Conservation (phyloP, 2,797 vertebrate genomes). For the Phoebastria nigripes region DNA sequence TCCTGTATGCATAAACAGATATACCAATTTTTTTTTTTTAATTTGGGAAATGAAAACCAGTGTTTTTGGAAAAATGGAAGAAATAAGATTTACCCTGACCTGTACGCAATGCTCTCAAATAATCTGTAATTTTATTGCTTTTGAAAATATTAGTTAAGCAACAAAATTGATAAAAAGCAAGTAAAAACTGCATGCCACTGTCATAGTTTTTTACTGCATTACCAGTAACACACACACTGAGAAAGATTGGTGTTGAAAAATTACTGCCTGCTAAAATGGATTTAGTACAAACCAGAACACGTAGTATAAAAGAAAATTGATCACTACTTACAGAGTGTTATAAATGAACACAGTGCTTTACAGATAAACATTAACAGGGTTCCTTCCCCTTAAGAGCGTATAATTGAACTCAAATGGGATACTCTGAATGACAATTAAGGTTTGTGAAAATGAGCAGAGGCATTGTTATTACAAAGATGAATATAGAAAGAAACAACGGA, state of each 20-base stretch:
- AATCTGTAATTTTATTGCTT: not conserved
- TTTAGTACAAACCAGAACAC: slow-evolving; percentile 29
- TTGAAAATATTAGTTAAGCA: slow-evolving; percentile 33
- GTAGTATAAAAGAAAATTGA: slow-evolving; percentile 51
- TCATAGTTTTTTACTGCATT: slow-evolving; percentile 20
- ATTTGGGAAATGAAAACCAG: not conserved
- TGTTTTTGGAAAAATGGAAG: not conserved
- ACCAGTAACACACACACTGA: slow-evolving; percentile 21
- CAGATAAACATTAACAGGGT: slow-evolving; percentile 57
- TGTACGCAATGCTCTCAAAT: not conserved
- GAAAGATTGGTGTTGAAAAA: slow-evolving; percentile 44
- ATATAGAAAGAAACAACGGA: slow-evolving; percentile 30
- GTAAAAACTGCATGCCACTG: not conserved
- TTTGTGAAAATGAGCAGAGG: slow-evolving; percentile 43
- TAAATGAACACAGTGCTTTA: slow-evolving; percentile 49
- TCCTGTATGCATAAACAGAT: not conserved
- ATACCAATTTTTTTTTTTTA: not conserved
- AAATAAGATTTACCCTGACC: not conserved
- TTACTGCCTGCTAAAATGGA: slow-evolving; percentile 47
- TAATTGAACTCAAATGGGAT: slow-evolving; percentile 57
- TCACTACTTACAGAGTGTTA: slow-evolving; percentile 38
- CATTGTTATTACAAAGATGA: slow-evolving; percentile 44
- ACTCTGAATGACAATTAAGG: slow-evolving; percentile 44
- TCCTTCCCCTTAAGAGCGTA: slow-evolving; percentile 46
- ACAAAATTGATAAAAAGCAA: slow-evolving; percentile 29